phyloP scores from a whole-genome alignment of 2,113 vertebrate species.

The Odontesthes bonariensis region DNA sequence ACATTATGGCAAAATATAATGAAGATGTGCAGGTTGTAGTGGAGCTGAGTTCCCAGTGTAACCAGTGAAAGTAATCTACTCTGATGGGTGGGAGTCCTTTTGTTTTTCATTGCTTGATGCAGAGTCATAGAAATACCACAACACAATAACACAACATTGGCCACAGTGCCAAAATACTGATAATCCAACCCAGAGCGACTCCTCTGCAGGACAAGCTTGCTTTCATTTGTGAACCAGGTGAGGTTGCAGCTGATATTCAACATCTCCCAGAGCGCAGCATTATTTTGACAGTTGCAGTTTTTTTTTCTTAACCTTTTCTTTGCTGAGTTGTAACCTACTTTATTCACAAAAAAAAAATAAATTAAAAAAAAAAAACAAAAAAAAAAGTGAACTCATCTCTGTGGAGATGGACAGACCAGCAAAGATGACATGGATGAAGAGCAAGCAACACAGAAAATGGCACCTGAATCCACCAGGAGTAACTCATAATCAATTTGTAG shows the following conservation, averaged over 20 bases:
- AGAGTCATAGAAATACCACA: not conserved
- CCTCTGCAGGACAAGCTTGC: not conserved
- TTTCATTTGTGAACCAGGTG: not conserved
- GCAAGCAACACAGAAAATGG: slow-evolving; percentile 52
- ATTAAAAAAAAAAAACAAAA: not conserved
- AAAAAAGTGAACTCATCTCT: slow-evolving; percentile 21
- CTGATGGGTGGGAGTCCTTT: too few relatives aligned
- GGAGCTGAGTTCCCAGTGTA: too few relatives aligned
- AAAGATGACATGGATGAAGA: slow-evolving; percentile 51
- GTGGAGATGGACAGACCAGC: slow-evolving; percentile 36
- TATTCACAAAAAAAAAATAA: not conserved
- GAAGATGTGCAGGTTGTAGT: too few relatives aligned
- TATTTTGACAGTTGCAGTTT: not conserved
- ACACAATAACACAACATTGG: not conserved
- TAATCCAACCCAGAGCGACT: slow-evolving; percentile 5
- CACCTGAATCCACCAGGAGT: slow-evolving; percentile 34
- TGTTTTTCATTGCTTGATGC: too few relatives aligned
- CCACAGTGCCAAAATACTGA: not conserved
- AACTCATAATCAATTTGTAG: slow-evolving; percentile 48
- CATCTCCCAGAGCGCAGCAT: not conserved
- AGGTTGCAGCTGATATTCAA: not conserved
- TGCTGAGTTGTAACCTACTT: slow-evolving; percentile 9
- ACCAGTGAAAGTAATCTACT: too few relatives aligned
- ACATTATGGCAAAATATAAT: too few relatives aligned
- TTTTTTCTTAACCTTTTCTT: not conserved